Base-by-base conservation (phyloP, 1,140 invertebrate genomes). In the Steinernema feltiae region DNA sequence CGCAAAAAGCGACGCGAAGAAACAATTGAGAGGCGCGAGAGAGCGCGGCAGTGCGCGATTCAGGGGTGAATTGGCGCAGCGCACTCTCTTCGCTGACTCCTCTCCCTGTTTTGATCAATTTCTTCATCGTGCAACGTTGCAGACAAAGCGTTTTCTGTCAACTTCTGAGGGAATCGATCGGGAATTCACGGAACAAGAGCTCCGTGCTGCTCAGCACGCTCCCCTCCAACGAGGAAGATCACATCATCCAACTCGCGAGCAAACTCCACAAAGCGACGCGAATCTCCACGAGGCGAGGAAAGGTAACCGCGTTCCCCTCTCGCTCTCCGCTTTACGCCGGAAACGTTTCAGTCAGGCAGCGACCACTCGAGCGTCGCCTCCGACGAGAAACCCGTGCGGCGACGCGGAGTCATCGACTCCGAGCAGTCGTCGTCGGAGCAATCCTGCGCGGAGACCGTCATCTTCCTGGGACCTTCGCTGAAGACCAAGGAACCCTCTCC, bases 381-480 rank as follows among this genome's bases (percentile, higher is more conserved):
- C 1, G 48, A 73, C 1, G 48, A 48, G n/a, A 73, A 30, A 12
- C 30, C 30, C 1, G 17, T 30, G 7, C 74, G 29, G 21, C 53
- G 31, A 0, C 12, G 41, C 1, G 31, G 21, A n/a, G 29, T 29
- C n/a, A 32, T 53, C 1, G 29, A 30, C 18, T 35, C 72, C 15
- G 75, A 76, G n/a, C 73, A 75, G 18, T 63, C 41, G 0, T 69
- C 29, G 12, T 76, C 75, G 0, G 75, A 76, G 41, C 75, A 76
- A 32, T 75, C 72, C 27, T 75, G 72, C 27, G 75, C 75, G 0
- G 75, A 76, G 48, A 76, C 75, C 0, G 75, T 75, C 17, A 76
- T 76, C 72, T 76, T 76, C 69, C 29, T 76, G 21, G 75, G 75
- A 29, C 31, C 53, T 17, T 31, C 21, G 3, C 29, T 27, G 31